Evolutionary conservation across 1,140 invertebrate species (phyloP).

Genomic region (Papilio dardanus): DNA sequence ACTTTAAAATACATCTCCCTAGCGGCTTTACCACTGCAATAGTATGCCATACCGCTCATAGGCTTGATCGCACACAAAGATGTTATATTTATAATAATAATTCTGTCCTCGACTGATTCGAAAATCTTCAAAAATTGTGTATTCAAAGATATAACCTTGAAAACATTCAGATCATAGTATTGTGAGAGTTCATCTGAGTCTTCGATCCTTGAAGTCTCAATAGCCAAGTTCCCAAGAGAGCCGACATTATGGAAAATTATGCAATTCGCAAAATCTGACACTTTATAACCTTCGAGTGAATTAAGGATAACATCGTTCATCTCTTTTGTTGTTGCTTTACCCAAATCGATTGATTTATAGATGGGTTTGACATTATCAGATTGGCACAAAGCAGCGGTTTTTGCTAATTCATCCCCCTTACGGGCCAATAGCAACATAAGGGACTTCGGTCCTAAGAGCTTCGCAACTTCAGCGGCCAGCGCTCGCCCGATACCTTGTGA

Average conservation of each 20-base stretch:
- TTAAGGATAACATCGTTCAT: constrained; percentile 80
- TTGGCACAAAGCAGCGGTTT: constrained; percentile 84
- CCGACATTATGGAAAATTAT: constrained; percentile 96
- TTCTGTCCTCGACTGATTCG: constrained; percentile 74
- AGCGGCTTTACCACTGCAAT: constrained; percentile 95
- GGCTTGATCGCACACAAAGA: constrained; percentile 92
- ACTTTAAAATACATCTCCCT: constrained; percentile 95
- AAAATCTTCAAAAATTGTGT: constrained; percentile 89
- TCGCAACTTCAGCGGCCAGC: constrained; percentile 88
- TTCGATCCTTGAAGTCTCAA: constrained; percentile 84
- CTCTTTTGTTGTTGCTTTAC: constrained; percentile 74
- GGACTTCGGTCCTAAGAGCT: constrained; percentile 85
- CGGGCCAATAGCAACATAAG: constrained; percentile 90
- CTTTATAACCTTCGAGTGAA: constrained; percentile 63
- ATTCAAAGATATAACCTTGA: constrained; percentile 90
- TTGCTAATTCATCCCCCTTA: constrained; percentile 85
- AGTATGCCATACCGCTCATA: constrained; percentile 89
- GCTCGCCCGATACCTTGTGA: constrained; percentile 93
- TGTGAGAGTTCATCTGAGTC: constrained; percentile 84
- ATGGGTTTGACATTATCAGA: constrained; percentile 82
- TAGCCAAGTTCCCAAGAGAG: constrained; percentile 89
- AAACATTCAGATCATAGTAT: constrained; percentile 92
- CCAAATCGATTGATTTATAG: constrained; percentile 84
- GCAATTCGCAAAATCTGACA: constrained; percentile 84
- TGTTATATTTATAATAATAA: constrained; percentile 92